Evolutionary conservation across 2,797 vertebrate species (phyloP), one percentile per base, ranked within the genome.

Genomic region (Amblyopsis hoosieri): DNA sequence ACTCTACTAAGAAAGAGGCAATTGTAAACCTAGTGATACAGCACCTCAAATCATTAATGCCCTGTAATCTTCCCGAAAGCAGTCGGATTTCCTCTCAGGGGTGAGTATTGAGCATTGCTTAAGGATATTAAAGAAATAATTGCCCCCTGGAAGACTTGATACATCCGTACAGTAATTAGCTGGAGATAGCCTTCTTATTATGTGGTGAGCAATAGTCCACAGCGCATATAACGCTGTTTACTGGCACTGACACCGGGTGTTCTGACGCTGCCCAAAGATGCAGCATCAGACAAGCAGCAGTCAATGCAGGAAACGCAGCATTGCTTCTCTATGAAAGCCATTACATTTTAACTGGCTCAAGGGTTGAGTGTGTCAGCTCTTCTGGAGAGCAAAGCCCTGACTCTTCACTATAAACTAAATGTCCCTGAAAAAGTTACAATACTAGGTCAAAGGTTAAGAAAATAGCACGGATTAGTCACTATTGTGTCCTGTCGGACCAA

Each of bases 331-430:
- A 61, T 74, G 78, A 73, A 84, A 79, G 64, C 73, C 64, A 81
- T 84, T 86, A 81, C 67, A 78, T 65, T 83, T 84, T 72, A 82
- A 82, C 69, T 77, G 78, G 23, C 61, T 3, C 45, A 71, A 80
- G 65, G 80, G 78, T 84, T 86, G 82, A 87, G 71, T 74, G 57
- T 54, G 64, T 69, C 59, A 31, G 70, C 72, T 70, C 23, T 3
- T 67, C 58, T 57, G 60, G 58, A 37, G 45, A 78, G 51, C 46
- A 2, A 52, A 58, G 37, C 17, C 12, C 11, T 12, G 17, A 58
- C 13, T 48, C 47, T 54, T 45, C 58, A 29, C 62, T 69, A 59
- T 69, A 67, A 14, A 70, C 53, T 52, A 64, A 56, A 52, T 19
- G 33, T 48, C n/a, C n/a, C 33, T 3, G 9, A 60, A 48, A 78